Evolutionary conservation across 2,797 vertebrate species (phyloP), one percentile per base, ranked within the genome.

Genomic region (Cryptoprocta ferox): DNA sequence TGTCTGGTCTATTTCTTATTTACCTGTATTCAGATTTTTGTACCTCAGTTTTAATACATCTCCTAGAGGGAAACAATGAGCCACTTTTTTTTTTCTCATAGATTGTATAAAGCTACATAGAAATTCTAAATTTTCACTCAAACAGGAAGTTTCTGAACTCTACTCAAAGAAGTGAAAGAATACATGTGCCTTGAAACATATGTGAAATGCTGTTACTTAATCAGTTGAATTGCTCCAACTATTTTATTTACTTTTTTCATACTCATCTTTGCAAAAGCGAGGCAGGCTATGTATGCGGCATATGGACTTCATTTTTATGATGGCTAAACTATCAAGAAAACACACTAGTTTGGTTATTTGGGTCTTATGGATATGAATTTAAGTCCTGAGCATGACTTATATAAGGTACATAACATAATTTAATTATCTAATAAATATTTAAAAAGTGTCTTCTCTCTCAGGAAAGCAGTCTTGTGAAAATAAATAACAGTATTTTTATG

Each of bases 51-150:
- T 94, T 75, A 89, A 86, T 73, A 89, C 11, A 63, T 81, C 39
- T 12, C 18, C 37, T 48, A 59, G 16, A 75, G 76, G 50, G 21
- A 83, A 94, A 39, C 2, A 45, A 14, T 42, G 39, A 93, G 32
- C 2, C 8, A 42, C 4, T 45, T 95, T 78, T 65, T 65, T 89
- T 59, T 81, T 66, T 82, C 88, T 71, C 26, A 89, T 10, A 76
- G 65, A 18, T 59, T 96, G 96, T 78, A 86, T 56, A 93, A 89
- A 85, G 91, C 19, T 82, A 28, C 45, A 82, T 91, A 80, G 93
- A 97, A 93, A 78, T 79, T 79, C 35, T 85, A 96, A 89, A 96
- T 78, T 78, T 84, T 85, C 28, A 59, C 21, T 89, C 70, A 81
- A 89, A 59, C 26, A 42, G 59, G 70, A 94, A 89, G 5, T 68